Conservation (phyloP, 2,797 vertebrate species). For the Cossypha dichroa region DNA sequence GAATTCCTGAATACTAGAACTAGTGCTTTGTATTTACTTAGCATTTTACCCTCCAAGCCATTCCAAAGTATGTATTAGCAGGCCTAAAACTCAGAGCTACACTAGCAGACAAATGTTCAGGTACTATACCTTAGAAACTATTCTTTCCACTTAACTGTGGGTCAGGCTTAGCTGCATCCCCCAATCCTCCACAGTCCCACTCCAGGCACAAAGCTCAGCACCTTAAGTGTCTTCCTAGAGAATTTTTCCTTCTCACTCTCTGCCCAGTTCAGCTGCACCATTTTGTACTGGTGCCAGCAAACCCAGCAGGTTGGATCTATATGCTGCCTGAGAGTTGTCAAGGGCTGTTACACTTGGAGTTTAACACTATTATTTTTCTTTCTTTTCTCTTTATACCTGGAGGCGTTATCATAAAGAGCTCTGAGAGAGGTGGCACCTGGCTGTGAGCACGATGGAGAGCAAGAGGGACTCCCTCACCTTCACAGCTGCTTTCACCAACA, state of each 20-base stretch:
- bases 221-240: neutral
- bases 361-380: neutral
- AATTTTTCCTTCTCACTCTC: neutral
- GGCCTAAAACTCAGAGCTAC: neutral
- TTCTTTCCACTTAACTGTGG: neutral
- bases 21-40: neutral
- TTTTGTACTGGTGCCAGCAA: neutral
- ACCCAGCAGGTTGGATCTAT: neutral
- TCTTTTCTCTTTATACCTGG: neutral
- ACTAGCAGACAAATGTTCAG: neutral
- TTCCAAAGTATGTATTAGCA: neutral
- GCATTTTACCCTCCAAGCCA: neutral
- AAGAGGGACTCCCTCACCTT: neutral
- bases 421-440: neutral
- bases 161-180: neutral
- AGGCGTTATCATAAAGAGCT: neutral
- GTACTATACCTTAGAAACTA: neutral
- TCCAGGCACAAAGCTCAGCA: neutral
- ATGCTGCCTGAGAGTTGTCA: neutral
- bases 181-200: neutral
- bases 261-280: neutral
- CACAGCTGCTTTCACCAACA: neutral
- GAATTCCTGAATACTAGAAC: neutral
- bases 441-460: neutral
- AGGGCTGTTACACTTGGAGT: neutral